Conservation (phyloP, 2,113 vertebrate genomes). For the Oryzias javanicus region DNA sequence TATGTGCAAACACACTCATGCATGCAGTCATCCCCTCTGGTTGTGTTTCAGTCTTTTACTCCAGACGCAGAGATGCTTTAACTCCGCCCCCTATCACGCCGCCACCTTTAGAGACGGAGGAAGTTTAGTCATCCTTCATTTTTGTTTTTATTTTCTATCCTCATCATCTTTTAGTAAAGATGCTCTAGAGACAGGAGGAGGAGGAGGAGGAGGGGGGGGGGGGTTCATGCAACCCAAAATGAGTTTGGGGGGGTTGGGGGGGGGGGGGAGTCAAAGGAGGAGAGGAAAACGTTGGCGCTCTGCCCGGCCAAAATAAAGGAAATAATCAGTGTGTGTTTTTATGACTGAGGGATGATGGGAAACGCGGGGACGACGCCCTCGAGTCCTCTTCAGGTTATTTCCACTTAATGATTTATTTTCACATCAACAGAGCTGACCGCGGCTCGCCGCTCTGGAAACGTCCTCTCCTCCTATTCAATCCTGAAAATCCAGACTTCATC, state of each 20-base stretch:
- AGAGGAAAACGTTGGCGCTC: slow-evolving; percentile 57
- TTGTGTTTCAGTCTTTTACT: slow-evolving; percentile 52
- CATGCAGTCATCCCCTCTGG: slow-evolving; percentile 53
- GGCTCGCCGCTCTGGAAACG: no score
- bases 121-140: slow-evolving; percentile 4
- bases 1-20: slow-evolving; percentile 7
- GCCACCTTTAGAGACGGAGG: slow-evolving; percentile 21
- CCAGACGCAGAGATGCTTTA: no score
- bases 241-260: slow-evolving; percentile 21
- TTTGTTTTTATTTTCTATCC: slow-evolving; percentile 12
- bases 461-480: no score
- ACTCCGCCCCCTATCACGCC: slow-evolving; percentile 13
- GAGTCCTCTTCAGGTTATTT: no score
- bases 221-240: slow-evolving; percentile 22
- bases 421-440: no score
- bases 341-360: slow-evolving; percentile 9
- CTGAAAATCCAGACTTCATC: no score
- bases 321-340: slow-evolving; percentile 45
- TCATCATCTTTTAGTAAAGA: not conserved
- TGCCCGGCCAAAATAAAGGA: slow-evolving; percentile 43
- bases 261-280: slow-evolving; percentile 34
- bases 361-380: not conserved
- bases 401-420: no score
- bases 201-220: not conserved
- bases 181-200: not conserved